Conservation (phyloP, 2,113 vertebrate species). For the Electrona antarctica region DNA sequence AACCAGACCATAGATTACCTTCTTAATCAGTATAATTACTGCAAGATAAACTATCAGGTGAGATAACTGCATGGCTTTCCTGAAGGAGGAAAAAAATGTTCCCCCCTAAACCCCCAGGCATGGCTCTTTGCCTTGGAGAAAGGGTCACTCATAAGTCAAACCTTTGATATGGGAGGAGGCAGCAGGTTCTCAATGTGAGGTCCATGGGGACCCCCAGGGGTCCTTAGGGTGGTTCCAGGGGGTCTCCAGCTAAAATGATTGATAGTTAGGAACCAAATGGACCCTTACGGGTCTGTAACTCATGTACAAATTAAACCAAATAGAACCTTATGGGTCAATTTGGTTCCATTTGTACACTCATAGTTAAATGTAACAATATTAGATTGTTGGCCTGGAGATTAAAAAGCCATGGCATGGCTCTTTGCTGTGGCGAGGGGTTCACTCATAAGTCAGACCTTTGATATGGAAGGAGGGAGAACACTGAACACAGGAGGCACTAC, state of each 20-base stretch:
- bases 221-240: too few relatives aligned
- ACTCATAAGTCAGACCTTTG: slow-evolving; percentile 45
- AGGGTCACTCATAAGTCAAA: slow-evolving; percentile 42
- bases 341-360: too few relatives aligned
- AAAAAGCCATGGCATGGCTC: neutral
- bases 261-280: too few relatives aligned
- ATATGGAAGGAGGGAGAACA: slow-evolving; percentile 37
- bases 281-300: too few relatives aligned
- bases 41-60: neutral
- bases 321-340: too few relatives aligned
- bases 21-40: neutral
- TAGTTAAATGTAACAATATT: too few relatives aligned
- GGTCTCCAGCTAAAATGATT: too few relatives aligned
- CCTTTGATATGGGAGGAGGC: slow-evolving; percentile 45
- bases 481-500: neutral
- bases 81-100: neutral
- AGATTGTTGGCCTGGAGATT: too few relatives aligned
- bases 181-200: too few relatives aligned
- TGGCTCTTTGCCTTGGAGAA: neutral
- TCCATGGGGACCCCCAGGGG: too few relatives aligned
- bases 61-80: neutral
- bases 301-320: too few relatives aligned
- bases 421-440: slow-evolving; percentile 23
- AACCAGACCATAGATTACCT: neutral
- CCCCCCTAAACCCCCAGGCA: neutral